phyloP scores from a whole-genome alignment of 2,888 invertebrate species.

The Noctua fimbriata region DNA sequence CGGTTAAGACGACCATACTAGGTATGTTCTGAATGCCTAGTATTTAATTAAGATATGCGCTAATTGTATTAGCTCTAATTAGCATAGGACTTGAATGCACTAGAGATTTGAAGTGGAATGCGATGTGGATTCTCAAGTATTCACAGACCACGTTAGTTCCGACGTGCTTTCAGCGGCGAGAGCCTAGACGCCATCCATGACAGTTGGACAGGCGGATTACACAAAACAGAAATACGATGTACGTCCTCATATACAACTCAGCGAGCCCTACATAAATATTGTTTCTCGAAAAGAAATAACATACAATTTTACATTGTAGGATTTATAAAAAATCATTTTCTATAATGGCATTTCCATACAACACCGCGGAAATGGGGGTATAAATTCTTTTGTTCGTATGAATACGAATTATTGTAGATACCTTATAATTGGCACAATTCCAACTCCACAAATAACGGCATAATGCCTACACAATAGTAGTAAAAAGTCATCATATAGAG shows the following conservation, averaged over 20 bases:
- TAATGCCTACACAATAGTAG: slow-evolving; percentile 63
- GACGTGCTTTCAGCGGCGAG: slow-evolving; percentile 7
- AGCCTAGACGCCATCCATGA: slow-evolving; percentile 28
- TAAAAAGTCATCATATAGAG: slow-evolving; percentile 59
- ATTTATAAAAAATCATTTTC: background rate
- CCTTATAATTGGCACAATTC: slow-evolving; percentile 61
- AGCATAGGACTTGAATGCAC: slow-evolving; percentile 13
- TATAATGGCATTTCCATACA: slow-evolving; percentile 20
- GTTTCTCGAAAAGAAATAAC: background rate
- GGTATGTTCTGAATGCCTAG: background rate
- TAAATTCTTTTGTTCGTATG: slow-evolving; percentile 45
- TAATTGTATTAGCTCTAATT: slow-evolving; percentile 25
- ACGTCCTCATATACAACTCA: slow-evolving; percentile 4
- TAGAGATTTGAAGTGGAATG: slow-evolving; percentile 35
- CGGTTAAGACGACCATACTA: background rate
- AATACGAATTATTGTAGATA: slow-evolving; percentile 53
- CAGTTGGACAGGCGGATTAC: slow-evolving; percentile 25
- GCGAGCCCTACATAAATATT: background rate
- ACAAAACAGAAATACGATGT: slow-evolving; percentile 9
- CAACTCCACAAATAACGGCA: slow-evolving; percentile 61
- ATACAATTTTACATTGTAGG: background rate
- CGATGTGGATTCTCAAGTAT: slow-evolving; percentile 32
- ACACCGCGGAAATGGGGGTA: slow-evolving; percentile 20
- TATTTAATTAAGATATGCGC: slow-evolving; percentile 19
- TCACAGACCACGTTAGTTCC: background rate